These are phyloP conservation scores for Umimayanthus chanpuru DNA, from an alignment of 92 coral and sea anemone genomes.

Conservation along the genomic window DNA sequence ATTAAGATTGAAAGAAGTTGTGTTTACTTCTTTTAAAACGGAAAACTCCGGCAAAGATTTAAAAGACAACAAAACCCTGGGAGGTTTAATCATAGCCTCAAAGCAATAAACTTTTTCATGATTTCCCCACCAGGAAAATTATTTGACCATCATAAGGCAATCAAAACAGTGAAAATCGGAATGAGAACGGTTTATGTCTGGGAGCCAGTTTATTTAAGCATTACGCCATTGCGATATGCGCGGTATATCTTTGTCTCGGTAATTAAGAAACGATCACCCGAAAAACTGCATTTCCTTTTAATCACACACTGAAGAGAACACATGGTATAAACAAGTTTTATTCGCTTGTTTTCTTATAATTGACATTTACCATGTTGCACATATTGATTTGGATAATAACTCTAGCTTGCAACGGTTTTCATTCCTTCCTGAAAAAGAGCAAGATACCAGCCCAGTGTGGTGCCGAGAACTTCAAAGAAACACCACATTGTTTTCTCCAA, in stretches of 20 bases:
- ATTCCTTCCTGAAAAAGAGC: neutral
- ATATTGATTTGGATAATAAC: neutral
- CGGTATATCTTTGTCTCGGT: constrained; percentile 14
- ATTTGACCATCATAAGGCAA: constrained; percentile 47
- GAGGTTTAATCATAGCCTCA: constrained; percentile 17
- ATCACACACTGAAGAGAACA: constrained; percentile 33
- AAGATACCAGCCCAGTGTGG: neutral
- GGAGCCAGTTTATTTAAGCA: constrained; percentile 44
- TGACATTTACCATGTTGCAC: constrained; percentile 23
- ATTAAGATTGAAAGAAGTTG: neutral
- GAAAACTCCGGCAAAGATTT: neutral
- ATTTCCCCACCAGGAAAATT: constrained; percentile 49
- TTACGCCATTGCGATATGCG: constrained; percentile 5
- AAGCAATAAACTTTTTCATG: constrained; percentile 29
- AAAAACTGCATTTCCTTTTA: constrained; percentile 23
- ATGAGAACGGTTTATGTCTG: constrained; percentile 33
- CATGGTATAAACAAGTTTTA: neutral
- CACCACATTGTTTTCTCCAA: neutral
- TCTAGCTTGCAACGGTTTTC: neutral
- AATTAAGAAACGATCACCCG: constrained; percentile 44
- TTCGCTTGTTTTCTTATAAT: constrained; percentile 10
- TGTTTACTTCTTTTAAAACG: neutral
- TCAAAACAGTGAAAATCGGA: constrained; percentile 34
- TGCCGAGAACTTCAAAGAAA: neutral
- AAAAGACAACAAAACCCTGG: constrained; percentile 11